Conservation (phyloP, 2,888 invertebrate genomes). For the Thecocarcelia acutangulata region DNA sequence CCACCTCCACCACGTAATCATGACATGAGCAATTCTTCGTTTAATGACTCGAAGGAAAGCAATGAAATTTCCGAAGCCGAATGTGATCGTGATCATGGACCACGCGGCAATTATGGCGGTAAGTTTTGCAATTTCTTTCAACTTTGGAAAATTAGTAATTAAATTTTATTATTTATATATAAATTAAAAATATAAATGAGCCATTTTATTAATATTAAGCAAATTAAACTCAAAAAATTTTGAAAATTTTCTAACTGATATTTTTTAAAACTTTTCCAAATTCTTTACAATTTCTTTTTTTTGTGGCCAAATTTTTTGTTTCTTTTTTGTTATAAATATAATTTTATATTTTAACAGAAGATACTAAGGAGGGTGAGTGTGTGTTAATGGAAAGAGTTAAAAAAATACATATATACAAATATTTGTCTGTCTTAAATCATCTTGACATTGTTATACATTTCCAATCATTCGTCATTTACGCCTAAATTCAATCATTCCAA, state of each 20-base stretch:
- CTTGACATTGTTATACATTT: conserved; percentile 19
- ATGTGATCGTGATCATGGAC: conserved; percentile 92
- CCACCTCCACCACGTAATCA: conserved; percentile 92
- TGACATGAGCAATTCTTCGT: conserved; percentile 89
- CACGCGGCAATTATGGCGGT: conserved; percentile 91
- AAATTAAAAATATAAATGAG: too few species aligned
- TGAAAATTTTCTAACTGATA: conserved; percentile 25
- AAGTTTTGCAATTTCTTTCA: conserved; percentile 77
- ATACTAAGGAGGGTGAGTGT: conserved; percentile 81
- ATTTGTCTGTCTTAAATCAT: conserved; percentile 45
- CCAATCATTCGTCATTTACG: conserved; percentile 35
- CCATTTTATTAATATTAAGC: too few species aligned
- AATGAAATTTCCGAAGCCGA: conserved; percentile 97
- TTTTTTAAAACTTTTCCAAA: conserved; percentile 44
- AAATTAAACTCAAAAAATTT: neutral
- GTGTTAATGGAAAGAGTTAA: conserved; percentile 63
- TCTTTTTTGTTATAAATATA: conserved; percentile 25
- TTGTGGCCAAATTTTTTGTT: conserved; percentile 37
- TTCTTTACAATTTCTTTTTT: conserved; percentile 38
- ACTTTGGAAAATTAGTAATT: neutral
- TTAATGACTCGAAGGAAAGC: conserved; percentile 96
- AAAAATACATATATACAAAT: neutral
- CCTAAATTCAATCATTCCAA: conserved; percentile 49
- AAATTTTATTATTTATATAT: neutral
- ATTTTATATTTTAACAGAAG: conserved; percentile 75